These are phyloP conservation scores for Drosophila oshimai DNA, from an alignment of 1,140 invertebrate genomes.

Conservation along the genomic window DNA sequence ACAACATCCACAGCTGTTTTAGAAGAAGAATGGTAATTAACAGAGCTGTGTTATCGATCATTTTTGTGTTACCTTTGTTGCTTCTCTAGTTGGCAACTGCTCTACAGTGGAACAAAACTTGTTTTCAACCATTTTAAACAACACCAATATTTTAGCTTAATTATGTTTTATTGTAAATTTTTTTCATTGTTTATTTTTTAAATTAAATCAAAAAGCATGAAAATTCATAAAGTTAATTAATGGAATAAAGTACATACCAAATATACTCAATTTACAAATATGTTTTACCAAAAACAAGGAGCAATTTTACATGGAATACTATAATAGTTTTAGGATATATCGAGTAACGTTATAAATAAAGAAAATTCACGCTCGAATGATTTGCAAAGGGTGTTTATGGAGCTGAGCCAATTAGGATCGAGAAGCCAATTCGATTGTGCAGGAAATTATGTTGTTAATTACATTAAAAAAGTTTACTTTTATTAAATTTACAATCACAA, in stretches of 20 bases:
- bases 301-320: slow-evolving; percentile 56
- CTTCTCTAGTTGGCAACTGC: not conserved
- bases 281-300: slow-evolving; percentile 34
- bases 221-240: slow-evolving; percentile 33
- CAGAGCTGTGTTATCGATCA: not conserved
- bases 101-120: not conserved
- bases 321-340: slow-evolving; percentile 35
- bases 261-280: slow-evolving; percentile 24
- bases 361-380: slow-evolving; percentile 29
- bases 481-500: slow-evolving; percentile 80
- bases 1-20: slow-evolving; percentile 24
- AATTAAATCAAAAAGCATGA: slow-evolving; percentile 56
- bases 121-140: not conserved
- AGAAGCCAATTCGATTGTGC: slow-evolving; percentile 29
- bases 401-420: slow-evolving; percentile 27
- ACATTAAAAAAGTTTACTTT: slow-evolving; percentile 59
- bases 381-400: slow-evolving; percentile 10
- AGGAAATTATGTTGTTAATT: slow-evolving; percentile 52
- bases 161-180: slow-evolving; percentile 38
- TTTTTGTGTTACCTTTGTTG: not conserved
- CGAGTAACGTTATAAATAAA: slow-evolving; percentile 40
- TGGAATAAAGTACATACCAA: slow-evolving; percentile 41
- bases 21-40: not conserved
- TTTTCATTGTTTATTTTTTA: slow-evolving; percentile 55
- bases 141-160: not conserved